Conservation (phyloP, 2,888 invertebrate species). For the Agrypnus murinus region DNA sequence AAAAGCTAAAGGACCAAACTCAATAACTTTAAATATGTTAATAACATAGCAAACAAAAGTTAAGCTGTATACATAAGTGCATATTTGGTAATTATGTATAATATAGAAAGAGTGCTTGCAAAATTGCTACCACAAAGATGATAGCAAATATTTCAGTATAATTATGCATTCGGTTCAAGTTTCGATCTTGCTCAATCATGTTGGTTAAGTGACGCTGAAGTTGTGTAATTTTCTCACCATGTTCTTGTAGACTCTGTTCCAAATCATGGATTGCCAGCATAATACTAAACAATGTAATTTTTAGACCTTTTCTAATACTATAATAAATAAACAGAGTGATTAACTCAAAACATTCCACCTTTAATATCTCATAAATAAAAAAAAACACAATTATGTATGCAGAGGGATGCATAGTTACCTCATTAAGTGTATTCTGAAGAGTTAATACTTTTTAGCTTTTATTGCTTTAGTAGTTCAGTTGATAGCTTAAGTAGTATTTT, state of each 20-base stretch:
- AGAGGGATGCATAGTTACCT: no score
- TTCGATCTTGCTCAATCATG: conserved; percentile 56
- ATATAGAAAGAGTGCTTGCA: conserved; percentile 69
- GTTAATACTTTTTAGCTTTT: no score
- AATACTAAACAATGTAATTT: no score
- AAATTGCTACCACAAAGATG: conserved; percentile 60
- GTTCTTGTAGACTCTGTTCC: conserved; percentile 63
- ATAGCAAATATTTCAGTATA: conserved; percentile 59
- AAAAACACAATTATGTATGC: no score
- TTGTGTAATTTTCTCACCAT: conserved; percentile 63
- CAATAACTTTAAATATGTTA: not conserved
- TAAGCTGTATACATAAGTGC: not conserved
- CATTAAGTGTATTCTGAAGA: no score
- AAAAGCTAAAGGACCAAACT: conserved; percentile 3
- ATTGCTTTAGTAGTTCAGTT: no score
- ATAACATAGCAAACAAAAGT: not conserved
- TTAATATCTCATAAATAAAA: no score
- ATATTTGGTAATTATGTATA: conserved; percentile 53
- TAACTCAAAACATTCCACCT: no score
- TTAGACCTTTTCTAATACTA: no score
- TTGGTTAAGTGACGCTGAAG: conserved; percentile 63
- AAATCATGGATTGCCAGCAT: conserved; percentile 65
- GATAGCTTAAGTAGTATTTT: no score
- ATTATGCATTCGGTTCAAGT: conserved; percentile 29
- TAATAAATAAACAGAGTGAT: no score